phyloP scores from a whole-genome alignment of 1,140 invertebrate genomes.

The Drosophila ercepeae region DNA sequence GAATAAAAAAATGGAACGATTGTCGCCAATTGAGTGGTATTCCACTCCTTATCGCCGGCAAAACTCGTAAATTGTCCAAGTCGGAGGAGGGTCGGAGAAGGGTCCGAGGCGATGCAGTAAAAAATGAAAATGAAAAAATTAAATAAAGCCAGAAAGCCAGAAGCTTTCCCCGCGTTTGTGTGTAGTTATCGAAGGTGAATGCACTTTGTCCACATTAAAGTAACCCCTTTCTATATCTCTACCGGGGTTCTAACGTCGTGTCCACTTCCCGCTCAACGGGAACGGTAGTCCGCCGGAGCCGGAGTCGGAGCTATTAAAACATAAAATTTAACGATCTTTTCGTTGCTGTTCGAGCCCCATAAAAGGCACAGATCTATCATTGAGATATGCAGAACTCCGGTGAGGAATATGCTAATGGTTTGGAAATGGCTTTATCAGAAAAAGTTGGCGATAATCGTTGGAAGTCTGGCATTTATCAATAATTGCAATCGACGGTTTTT shows the following conservation, averaged over 20 bases:
- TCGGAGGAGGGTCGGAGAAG: too few relatives aligned
- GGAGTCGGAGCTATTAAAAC: slow-evolving; percentile 1
- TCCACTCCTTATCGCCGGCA: slow-evolving; percentile 40
- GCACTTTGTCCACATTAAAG: slow-evolving; percentile 25
- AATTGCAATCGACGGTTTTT: slow-evolving; percentile 38
- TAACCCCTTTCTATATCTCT: background rate
- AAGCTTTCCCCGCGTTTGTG: slow-evolving; percentile 16
- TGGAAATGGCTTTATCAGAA: slow-evolving; percentile 24
- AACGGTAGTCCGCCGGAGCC: slow-evolving; percentile 26
- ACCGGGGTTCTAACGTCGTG: too few relatives aligned
- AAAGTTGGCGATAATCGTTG: background rate
- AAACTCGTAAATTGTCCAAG: slow-evolving; percentile 22
- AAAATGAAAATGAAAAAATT: slow-evolving; percentile 19
- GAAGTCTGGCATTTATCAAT: slow-evolving; percentile 34
- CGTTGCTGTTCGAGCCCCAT: slow-evolving; percentile 16
- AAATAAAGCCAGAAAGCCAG: slow-evolving; percentile 17
- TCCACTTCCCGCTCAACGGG: background rate
- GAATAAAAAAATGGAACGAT: slow-evolving; percentile 56
- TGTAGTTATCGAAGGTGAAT: slow-evolving; percentile 48
- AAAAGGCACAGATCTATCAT: slow-evolving; percentile 14
- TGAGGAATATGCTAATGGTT: slow-evolving; percentile 29
- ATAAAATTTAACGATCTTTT: slow-evolving; percentile 23
- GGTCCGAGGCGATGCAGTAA: slow-evolving; percentile 18
- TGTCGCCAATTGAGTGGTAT: slow-evolving; percentile 58
- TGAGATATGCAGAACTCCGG: slow-evolving; percentile 16